Conservation (phyloP, 2,797 vertebrate species). For the Ceryle rudis region DNA sequence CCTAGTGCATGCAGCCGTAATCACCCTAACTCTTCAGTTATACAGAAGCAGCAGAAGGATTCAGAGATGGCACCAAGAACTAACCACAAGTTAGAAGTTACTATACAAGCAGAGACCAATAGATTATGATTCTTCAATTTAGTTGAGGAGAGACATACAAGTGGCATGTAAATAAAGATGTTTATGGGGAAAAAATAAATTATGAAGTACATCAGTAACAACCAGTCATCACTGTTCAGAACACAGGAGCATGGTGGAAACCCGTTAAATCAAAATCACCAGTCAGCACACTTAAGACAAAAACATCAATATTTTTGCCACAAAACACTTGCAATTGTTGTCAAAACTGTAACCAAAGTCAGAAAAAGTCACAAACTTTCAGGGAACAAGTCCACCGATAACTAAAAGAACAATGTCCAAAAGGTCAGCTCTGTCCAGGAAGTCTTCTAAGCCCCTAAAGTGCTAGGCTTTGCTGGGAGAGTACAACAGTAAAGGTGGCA, state of each 20-base stretch:
- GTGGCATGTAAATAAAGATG: neutral
- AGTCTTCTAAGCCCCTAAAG: neutral
- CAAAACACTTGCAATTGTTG: neutral
- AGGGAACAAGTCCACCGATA: neutral
- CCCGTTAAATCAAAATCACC: neutral
- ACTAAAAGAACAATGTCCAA: neutral
- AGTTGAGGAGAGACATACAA: neutral
- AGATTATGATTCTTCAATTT: neutral
- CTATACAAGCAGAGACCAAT: neutral
- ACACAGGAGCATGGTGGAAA: neutral
- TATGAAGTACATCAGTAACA: neutral
- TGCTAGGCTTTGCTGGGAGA: neutral
- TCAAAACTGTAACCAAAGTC: neutral
- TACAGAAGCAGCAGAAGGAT: neutral
- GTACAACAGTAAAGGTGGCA: neutral
- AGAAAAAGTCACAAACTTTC: neutral
- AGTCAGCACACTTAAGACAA: neutral
- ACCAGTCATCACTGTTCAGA: neutral
- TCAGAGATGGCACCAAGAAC: neutral
- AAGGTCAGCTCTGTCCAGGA: neutral
- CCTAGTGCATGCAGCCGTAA: neutral
- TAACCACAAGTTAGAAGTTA: neutral
- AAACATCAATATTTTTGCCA: neutral
- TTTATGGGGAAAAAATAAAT: neutral
- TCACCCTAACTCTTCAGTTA: neutral